Evolutionary conservation across 1,140 invertebrate genomes (phyloP).

Genomic region (Drosophila rhopaloa): DNA sequence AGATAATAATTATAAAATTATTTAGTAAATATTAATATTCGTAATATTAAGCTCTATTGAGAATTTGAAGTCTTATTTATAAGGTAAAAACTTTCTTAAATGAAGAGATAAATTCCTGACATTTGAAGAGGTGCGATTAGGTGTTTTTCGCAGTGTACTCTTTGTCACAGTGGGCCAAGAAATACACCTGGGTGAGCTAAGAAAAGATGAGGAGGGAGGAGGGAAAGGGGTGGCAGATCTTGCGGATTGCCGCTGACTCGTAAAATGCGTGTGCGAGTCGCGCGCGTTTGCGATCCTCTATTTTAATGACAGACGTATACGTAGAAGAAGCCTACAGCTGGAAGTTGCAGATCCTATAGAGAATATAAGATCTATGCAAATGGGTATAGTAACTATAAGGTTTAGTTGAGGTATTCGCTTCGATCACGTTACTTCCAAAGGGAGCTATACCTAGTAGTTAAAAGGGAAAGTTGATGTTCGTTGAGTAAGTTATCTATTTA

Average conservation of each 20-base stretch:
- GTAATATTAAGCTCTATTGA: no score
- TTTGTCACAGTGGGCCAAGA: slow-evolving; percentile 62
- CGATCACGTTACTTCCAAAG: neutral
- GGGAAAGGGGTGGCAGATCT: slow-evolving; percentile 25
- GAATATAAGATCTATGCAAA: slow-evolving; percentile 3
- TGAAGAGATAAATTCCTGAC: no score
- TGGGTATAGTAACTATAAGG: slow-evolving; percentile 10
- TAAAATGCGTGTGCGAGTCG: slow-evolving; percentile 83
- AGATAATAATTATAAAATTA: no score
- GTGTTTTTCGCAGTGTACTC: slow-evolving; percentile 13
- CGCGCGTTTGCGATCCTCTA: slow-evolving; percentile 56
- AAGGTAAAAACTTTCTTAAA: no score
- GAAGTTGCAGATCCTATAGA: slow-evolving; percentile 19
- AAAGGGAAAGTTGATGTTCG: neutral
- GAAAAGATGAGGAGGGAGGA: slow-evolving; percentile 1
- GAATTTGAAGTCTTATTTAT: no score
- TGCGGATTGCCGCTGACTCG: slow-evolving; percentile 60
- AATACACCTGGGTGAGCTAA: slow-evolving; percentile 32
- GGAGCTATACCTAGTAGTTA: neutral
- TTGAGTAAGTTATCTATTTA: no score
- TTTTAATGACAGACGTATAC: slow-evolving; percentile 76
- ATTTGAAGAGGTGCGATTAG: no score
- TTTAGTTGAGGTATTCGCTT: neutral
- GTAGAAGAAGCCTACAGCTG: slow-evolving; percentile 46
- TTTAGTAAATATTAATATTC: no score